phyloP scores from a whole-genome alignment of 1,140 invertebrate species.

The Platyscapa corneri region DNA sequence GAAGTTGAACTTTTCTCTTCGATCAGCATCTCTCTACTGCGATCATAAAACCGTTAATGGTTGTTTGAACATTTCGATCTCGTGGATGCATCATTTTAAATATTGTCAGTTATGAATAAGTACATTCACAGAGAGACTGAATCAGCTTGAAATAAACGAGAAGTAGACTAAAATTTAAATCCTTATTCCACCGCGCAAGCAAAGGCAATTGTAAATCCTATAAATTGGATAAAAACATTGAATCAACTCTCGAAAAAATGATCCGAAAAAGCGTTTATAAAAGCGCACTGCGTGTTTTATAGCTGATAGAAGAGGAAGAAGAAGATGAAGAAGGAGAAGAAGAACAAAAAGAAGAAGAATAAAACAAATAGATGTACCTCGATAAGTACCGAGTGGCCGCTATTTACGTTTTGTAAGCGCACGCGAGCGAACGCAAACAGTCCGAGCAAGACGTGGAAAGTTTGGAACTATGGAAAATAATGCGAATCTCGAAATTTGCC shows the following conservation, averaged over 20 bases:
- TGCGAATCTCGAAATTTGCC: constrained; percentile 40
- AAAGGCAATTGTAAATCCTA: background rate
- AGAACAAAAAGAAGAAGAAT: background rate
- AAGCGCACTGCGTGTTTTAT: background rate
- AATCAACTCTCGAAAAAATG: background rate
- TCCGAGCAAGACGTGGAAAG: constrained; percentile 24
- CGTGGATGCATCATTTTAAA: no score
- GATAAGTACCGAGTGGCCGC: background rate
- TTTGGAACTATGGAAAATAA: constrained; percentile 36
- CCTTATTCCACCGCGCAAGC: no score
- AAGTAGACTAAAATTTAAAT: no score
- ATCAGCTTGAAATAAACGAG: no score
- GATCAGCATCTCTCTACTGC: no score
- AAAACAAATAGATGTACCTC: background rate
- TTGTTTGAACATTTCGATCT: no score
- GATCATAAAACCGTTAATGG: no score
- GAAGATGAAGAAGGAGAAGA: background rate
- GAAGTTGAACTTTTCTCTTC: background rate
- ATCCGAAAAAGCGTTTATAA: background rate
- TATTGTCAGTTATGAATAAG: no score
- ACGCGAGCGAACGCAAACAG: background rate
- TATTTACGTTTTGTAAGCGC: constrained; percentile 8
- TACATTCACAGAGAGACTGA: no score
- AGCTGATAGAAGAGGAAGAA: background rate
- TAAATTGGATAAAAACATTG: background rate